phyloP scores from a whole-genome alignment of 1,140 invertebrate species.

The Drosophila kepulauana region DNA sequence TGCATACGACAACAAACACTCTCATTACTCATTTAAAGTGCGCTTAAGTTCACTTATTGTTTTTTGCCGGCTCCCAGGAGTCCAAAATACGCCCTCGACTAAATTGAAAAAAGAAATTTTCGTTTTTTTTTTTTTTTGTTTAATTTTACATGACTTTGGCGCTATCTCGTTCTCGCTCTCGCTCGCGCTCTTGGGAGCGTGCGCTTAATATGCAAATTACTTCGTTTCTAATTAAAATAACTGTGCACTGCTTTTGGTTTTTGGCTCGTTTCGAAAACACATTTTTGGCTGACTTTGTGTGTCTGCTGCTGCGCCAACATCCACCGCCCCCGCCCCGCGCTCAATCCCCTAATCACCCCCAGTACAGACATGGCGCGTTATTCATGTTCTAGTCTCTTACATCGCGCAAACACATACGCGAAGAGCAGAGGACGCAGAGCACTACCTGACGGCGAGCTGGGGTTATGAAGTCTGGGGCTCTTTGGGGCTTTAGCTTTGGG shows the following conservation, averaged over 20 bases:
- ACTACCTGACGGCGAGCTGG: slow-evolving; percentile 1
- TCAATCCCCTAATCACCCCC: neutral
- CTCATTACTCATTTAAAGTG: slow-evolving; percentile 49
- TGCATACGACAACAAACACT: slow-evolving; percentile 7
- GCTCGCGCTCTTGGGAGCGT: slow-evolving; percentile 5
- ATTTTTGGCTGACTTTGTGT: slow-evolving; percentile 65
- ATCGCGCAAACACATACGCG: slow-evolving; percentile 5
- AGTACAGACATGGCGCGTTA: slow-evolving; percentile 3
- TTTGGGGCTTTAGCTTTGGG: slow-evolving; percentile 51
- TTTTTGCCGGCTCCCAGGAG: slow-evolving; percentile 21
- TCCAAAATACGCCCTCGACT: slow-evolving; percentile 27
- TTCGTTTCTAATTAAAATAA: slow-evolving; percentile 83
- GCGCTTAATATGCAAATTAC: slow-evolving; percentile 77
- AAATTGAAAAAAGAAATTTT: slow-evolving; percentile 45
- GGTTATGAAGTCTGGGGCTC: slow-evolving; percentile 3
- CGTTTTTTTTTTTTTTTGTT: slow-evolving; percentile 4
- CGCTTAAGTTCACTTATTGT: slow-evolving; percentile 40
- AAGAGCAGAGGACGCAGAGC: neutral
- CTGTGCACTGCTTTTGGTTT: slow-evolving; percentile 71
- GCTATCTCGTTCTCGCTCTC: neutral
- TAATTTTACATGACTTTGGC: slow-evolving; percentile 33
- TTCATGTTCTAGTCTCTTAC: slow-evolving; percentile 7
- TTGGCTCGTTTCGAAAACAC: slow-evolving; percentile 65
- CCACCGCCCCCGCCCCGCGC: neutral
- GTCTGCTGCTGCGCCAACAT: neutral